Evolutionary conservation across 1,140 invertebrate species (phyloP).

Genomic region (Agrilus planipennis): DNA sequence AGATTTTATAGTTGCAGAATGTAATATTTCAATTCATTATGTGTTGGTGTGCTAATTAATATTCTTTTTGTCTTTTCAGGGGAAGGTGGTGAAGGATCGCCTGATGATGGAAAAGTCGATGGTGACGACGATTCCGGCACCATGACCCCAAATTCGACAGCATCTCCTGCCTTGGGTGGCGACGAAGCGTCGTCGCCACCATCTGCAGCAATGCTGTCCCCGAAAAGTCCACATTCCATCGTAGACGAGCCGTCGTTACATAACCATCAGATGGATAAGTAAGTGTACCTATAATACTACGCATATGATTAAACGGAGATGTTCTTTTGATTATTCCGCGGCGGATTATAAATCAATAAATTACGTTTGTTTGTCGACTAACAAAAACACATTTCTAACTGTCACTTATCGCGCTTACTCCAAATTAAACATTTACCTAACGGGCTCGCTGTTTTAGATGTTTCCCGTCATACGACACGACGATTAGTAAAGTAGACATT

Average conservation of each 20-base stretch:
- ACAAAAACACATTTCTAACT: too few species aligned
- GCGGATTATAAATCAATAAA: too few species aligned
- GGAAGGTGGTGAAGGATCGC: slow-evolving; percentile 44
- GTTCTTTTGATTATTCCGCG: too few species aligned
- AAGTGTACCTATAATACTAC: neutral
- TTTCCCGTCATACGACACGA: too few species aligned
- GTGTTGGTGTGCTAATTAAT: too few species aligned
- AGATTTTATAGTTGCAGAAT: too few species aligned
- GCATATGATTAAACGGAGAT: too few species aligned
- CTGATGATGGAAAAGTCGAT: slow-evolving; percentile 35
- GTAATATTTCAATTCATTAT: too few species aligned
- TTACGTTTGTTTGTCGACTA: too few species aligned
- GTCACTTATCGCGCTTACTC: neutral
- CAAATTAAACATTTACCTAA: neutral
- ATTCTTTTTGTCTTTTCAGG: slow-evolving; percentile 34
- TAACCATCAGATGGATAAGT: slow-evolving; percentile 10
- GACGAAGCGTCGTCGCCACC: slow-evolving; percentile 27
- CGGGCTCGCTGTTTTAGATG: too few species aligned
- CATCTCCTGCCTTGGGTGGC: slow-evolving; percentile 24
- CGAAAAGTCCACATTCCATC: slow-evolving; percentile 24
- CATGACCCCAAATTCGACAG: slow-evolving; percentile 40
- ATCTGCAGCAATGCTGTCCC: slow-evolving; percentile 25
- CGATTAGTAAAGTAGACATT: too few species aligned
- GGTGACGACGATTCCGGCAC: slow-evolving; percentile 43
- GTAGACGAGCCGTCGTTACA: slow-evolving; percentile 21